Evolutionary conservation across 1,140 invertebrate genomes (phyloP).

Genomic region (Hetaerina americana): DNA sequence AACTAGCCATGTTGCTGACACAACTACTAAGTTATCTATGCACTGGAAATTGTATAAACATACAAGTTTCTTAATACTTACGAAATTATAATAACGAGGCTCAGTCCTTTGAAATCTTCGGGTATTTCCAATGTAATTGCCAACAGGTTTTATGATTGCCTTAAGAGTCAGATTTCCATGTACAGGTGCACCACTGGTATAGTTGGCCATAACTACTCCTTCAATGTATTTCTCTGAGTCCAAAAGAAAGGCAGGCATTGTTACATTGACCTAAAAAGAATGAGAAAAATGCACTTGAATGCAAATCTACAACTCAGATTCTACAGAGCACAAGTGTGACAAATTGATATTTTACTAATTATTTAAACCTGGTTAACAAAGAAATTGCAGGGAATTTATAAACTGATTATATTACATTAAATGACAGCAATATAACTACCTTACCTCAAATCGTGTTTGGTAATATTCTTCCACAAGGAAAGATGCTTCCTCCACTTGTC

Average conservation of each 20-base stretch:
- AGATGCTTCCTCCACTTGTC: constrained; percentile 68
- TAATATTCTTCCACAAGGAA: constrained; percentile 92
- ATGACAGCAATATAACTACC: constrained; percentile 12
- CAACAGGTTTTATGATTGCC: constrained; percentile 55
- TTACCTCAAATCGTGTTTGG: constrained; percentile 73
- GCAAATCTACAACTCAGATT: too few species aligned
- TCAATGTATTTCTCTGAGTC: constrained; percentile 67
- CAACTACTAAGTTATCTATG: too few species aligned
- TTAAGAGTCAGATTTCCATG: constrained; percentile 73
- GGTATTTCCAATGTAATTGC: constrained; percentile 27
- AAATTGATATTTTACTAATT: too few species aligned
- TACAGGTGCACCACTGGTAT: constrained; percentile 73
- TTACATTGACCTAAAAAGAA: constrained; percentile 77
- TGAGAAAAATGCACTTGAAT: too few species aligned
- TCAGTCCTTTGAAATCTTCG: constrained; percentile 33
- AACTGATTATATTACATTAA: too few species aligned
- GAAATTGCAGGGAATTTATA: too few species aligned
- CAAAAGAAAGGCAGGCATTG: constrained; percentile 86
- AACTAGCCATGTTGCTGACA: too few species aligned
- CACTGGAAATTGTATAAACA: too few species aligned
- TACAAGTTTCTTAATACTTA: constrained; percentile 27
- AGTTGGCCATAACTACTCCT: constrained; percentile 85
- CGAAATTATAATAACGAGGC: constrained; percentile 59
- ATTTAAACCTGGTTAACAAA: too few species aligned
- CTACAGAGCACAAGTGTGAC: too few species aligned